Percentiles rank a stretch among this genome's conserved stretches.
Conservation (phyloP, 2,797 vertebrate genomes). For the Silurus aristotelis region DNA sequence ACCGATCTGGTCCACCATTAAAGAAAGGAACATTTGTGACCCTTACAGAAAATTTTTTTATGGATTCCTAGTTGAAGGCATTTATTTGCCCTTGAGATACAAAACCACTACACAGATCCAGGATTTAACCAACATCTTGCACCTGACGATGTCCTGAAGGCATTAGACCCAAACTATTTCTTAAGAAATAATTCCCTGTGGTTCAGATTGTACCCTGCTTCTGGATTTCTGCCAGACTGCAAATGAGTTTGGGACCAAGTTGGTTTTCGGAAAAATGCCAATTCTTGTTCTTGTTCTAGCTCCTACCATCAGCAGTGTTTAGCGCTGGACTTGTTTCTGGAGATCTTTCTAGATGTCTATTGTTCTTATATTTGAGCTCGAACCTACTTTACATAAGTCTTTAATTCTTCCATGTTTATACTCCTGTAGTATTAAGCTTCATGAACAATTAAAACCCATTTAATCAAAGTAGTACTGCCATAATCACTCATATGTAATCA, state of each 20-base stretch:
- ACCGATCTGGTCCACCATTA: no score
- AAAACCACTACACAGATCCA: no score
- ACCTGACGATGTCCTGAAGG: background rate
- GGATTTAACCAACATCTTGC: no score
- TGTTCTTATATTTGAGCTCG: background rate
- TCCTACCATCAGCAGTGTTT: background rate
- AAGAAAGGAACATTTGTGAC: no score
- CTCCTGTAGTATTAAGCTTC: background rate
- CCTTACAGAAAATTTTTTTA: no score
- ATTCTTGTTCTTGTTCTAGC: background rate
- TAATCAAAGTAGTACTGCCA: no score
- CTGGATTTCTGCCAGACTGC: background rate
- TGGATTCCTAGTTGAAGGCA: no score
- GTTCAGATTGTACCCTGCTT: background rate
- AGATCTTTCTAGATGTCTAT: background rate
- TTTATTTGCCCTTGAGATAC: no score
- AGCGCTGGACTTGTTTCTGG: background rate
- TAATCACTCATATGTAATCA: no score
- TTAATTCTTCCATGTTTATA: no score
- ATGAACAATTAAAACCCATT: background rate
- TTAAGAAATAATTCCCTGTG: background rate
- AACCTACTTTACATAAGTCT: background rate
- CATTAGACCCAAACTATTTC: background rate
- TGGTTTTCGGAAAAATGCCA: background rate
- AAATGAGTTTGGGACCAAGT: background rate